Evolutionary conservation across 2,797 vertebrate species (phyloP).

Genomic region (Thamnophis elegans): DNA sequence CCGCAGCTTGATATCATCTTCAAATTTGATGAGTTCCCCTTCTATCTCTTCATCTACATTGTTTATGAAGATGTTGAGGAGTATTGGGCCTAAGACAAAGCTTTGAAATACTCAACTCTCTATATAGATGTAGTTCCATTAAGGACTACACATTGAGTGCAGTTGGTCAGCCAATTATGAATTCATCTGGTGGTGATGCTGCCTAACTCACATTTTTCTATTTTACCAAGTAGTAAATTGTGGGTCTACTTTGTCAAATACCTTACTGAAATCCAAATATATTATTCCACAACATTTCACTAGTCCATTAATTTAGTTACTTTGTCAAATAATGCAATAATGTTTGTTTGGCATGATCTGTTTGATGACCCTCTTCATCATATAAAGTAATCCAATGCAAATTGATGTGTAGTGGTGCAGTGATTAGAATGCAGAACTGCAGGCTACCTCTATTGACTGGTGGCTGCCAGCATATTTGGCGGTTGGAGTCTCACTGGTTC

Average conservation of each 20-base stretch:
- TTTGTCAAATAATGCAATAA: not conserved
- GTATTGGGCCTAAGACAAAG: not conserved
- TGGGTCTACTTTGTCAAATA: not conserved
- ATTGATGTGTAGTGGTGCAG: not conserved
- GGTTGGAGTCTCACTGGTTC: too few relatives aligned
- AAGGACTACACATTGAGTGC: not conserved
- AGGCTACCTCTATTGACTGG: too few relatives aligned
- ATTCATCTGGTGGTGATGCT: not conserved
- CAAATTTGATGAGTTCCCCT: not conserved
- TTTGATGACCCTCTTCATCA: not conserved
- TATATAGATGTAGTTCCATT: not conserved
- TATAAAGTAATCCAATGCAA: not conserved
- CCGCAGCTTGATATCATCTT: not conserved
- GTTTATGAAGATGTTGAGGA: not conserved
- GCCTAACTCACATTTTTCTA: not conserved
- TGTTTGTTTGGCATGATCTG: not conserved
- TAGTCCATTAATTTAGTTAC: not conserved
- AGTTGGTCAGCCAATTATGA: not conserved
- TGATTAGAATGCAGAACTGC: too few relatives aligned
- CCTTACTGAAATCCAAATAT: not conserved
- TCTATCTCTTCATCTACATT: not conserved
- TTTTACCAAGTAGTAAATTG: not conserved
- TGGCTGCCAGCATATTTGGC: too few relatives aligned
- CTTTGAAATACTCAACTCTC: not conserved
- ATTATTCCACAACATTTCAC: not conserved